Percentiles rank a stretch among this genome's conserved stretches.
Conservation (phyloP, 2,888 invertebrate species). For the Drosophila monieri region DNA sequence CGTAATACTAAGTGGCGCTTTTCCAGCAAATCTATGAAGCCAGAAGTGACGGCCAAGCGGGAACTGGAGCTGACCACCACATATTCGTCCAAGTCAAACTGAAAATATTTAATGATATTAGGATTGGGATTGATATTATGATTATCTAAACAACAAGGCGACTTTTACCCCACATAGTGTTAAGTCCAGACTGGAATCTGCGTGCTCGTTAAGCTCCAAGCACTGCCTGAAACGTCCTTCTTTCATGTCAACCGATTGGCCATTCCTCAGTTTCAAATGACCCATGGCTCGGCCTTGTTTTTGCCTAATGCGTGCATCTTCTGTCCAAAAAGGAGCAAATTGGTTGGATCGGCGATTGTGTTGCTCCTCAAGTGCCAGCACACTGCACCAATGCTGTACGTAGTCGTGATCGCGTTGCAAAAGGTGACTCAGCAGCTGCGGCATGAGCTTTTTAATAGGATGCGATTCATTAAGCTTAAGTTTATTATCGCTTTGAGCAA, state of each 20-base stretch:
- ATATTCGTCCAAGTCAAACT: constrained; percentile 85
- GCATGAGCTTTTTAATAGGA: constrained; percentile 86
- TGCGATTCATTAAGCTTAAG: constrained; percentile 85
- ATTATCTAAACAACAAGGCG: background rate
- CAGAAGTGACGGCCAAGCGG: constrained; percentile 91
- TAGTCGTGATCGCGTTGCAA: constrained; percentile 89
- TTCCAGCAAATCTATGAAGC: constrained; percentile 86
- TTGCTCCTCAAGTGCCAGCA: constrained; percentile 89
- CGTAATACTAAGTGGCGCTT: constrained; percentile 85
- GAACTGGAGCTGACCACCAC: constrained; percentile 88
- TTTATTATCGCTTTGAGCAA: constrained; percentile 87
- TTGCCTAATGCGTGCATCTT: constrained; percentile 84
- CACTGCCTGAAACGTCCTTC: constrained; percentile 82
- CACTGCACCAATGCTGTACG: constrained; percentile 91
- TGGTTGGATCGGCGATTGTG: constrained; percentile 81
- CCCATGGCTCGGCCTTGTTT: constrained; percentile 84
- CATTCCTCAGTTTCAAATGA: constrained; percentile 57
- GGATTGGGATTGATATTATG: background rate
- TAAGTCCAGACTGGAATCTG: constrained; percentile 58
- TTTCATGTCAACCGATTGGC: constrained; percentile 22
- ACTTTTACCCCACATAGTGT: constrained; percentile 74
- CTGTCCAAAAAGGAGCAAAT: constrained; percentile 79
- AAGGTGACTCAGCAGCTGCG: constrained; percentile 87
- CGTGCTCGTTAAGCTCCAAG: constrained; percentile 38
- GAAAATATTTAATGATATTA: constrained; percentile 3